Percentiles rank a stretch among this genome's conserved stretches.
Conservation (phyloP, 2,797 vertebrate genomes). For the Oreochromis mossambicus region DNA sequence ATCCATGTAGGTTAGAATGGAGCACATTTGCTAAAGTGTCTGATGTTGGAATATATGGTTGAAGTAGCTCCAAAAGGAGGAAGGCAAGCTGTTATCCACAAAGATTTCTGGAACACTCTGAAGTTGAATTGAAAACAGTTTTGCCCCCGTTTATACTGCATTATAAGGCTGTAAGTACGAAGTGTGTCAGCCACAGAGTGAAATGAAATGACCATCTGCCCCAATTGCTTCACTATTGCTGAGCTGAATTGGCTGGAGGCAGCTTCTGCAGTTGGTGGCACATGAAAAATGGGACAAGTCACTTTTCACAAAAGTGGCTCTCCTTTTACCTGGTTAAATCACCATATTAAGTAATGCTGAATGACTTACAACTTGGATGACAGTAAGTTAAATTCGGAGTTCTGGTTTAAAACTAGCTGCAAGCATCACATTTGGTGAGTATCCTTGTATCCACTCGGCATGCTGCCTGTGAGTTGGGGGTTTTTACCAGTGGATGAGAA, state of each 20-base stretch:
- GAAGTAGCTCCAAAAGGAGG: constrained; percentile 30
- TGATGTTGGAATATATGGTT: constrained; percentile 6
- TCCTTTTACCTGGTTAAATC: background rate
- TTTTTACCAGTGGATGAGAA: background rate
- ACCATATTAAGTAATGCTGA: background rate
- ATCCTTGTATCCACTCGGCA: fast-evolving
- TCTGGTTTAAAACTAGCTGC: background rate
- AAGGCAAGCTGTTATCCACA: background rate
- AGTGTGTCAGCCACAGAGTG: background rate
- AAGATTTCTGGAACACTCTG: background rate
- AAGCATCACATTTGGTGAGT: background rate
- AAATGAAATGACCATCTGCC: constrained; percentile 1
- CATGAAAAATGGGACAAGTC: background rate
- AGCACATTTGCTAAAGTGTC: background rate
- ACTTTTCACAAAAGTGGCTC: background rate
- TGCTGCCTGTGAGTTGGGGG: too few relatives aligned
- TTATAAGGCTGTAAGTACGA: background rate
- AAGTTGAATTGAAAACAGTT: background rate
- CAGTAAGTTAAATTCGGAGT: background rate
- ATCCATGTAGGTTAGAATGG: background rate
- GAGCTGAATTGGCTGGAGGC: background rate
- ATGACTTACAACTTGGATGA: background rate
- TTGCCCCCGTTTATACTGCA: background rate
- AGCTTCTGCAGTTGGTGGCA: background rate
- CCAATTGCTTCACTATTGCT: background rate